Conservation (phyloP, 92 coral and sea anemone species). For the Ricordea florida region DNA sequence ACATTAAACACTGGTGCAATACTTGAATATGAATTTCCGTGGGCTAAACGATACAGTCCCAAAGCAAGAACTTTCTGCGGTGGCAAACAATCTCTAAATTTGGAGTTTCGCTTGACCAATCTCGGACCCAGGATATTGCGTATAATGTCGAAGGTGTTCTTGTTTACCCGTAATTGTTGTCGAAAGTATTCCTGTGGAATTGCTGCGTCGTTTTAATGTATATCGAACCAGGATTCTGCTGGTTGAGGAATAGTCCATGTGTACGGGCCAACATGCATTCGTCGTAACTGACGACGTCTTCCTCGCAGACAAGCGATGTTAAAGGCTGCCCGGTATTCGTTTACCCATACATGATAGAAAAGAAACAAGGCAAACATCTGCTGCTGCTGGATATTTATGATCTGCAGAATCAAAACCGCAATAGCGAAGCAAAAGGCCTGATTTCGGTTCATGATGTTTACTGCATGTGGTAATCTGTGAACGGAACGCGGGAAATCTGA, state of each 20-base stretch:
- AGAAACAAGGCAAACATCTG: slow-evolving; percentile 27
- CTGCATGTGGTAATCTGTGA: too few relatives aligned
- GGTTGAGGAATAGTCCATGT: slow-evolving; percentile 43
- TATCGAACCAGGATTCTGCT: slow-evolving; percentile 41
- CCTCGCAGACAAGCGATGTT: slow-evolving; percentile 9
- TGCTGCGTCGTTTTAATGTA: slow-evolving; percentile 13
- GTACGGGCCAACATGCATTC: slow-evolving; percentile 20
- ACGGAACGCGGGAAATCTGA: too few relatives aligned
- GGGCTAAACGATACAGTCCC: slow-evolving; percentile 35
- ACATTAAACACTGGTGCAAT: slow-evolving; percentile 39
- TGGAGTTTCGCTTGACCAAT: slow-evolving; percentile 11
- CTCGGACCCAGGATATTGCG: not conserved
- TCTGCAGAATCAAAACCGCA: slow-evolving; percentile 3
- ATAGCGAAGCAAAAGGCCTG: slow-evolving; percentile 9
- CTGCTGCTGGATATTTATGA: slow-evolving; percentile 2
- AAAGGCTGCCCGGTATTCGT: slow-evolving; percentile 18
- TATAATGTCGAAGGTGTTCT: slow-evolving; percentile 13
- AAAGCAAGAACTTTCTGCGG: slow-evolving; percentile 37
- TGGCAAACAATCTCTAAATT: slow-evolving; percentile 34
- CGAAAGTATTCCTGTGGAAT: slow-evolving; percentile 47
- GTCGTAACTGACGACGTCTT: slow-evolving; percentile 20
- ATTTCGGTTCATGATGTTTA: not conserved
- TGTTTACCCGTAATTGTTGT: slow-evolving; percentile 30
- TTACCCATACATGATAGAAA: slow-evolving; percentile 3
- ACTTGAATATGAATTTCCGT: slow-evolving; percentile 34